phyloP scores from a whole-genome alignment of 2,113 vertebrate genomes.

The Lepus timidus region DNA sequence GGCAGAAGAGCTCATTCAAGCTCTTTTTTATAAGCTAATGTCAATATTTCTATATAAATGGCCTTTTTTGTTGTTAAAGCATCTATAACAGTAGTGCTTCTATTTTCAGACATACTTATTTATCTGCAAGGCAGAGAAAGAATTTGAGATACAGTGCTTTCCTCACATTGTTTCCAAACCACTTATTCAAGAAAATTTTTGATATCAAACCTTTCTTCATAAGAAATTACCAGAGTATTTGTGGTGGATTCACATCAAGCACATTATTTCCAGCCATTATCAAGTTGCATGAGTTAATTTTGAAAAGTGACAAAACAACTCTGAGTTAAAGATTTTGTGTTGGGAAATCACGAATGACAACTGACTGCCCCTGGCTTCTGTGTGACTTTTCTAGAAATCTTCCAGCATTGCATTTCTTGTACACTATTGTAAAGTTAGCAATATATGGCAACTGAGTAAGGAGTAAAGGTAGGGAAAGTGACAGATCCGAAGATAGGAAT shows the following conservation, averaged over 20 bases:
- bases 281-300: background rate
- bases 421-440: background rate
- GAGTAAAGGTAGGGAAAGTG: background rate
- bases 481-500: background rate
- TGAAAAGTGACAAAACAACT: background rate
- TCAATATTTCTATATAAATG: slow-evolving; percentile 4
- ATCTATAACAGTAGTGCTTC: background rate
- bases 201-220: background rate
- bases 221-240: background rate
- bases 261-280: background rate
- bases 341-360: background rate
- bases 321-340: background rate
- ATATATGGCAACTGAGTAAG: background rate
- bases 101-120: background rate
- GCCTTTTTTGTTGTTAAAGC: background rate
- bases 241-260: background rate
- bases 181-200: background rate
- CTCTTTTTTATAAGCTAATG: background rate
- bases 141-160: background rate
- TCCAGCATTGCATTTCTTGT: background rate
- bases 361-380: background rate
- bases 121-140: background rate
- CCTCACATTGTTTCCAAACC: background rate
- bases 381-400: background rate
- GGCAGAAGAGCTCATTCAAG: background rate